phyloP scores from a whole-genome alignment of 2,113 vertebrate species.

The Pangasianodon hypophthalmus region DNA sequence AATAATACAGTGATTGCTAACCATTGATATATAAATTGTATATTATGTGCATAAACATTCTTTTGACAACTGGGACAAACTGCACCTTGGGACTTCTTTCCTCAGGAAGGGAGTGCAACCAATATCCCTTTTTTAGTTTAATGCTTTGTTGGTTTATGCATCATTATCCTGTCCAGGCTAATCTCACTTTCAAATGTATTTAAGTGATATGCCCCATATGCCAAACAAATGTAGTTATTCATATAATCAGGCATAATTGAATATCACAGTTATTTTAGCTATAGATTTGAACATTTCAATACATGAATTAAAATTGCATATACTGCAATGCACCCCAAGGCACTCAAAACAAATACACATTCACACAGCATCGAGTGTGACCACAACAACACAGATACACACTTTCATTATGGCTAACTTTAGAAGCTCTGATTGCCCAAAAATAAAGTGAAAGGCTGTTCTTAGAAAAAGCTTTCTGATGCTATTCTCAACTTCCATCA shows the following conservation, averaged over 20 bases:
- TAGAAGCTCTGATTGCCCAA: conserved; percentile 35
- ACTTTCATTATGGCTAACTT: conserved; percentile 18
- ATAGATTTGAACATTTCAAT: not conserved
- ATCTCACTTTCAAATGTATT: not conserved
- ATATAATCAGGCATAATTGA: not conserved
- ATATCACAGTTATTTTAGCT: not conserved
- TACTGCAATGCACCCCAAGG: not conserved
- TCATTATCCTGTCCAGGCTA: not conserved
- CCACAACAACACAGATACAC: not conserved
- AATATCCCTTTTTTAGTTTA: not conserved
- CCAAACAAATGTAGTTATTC: conserved; percentile 54
- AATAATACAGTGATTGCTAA: not conserved
- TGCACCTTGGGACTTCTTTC: not conserved
- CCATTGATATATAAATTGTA: not conserved
- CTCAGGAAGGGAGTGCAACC: not conserved
- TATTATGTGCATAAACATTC: not conserved
- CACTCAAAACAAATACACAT: not conserved
- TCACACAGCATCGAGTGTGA: not conserved
- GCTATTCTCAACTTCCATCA: conserved; percentile 30
- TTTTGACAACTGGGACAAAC: not conserved
- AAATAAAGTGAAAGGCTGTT: conserved; percentile 33
- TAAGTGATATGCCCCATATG: not conserved
- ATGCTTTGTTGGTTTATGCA: not conserved
- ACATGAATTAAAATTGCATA: no score
- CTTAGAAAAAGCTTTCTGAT: conserved; percentile 40